Percentiles rank a stretch among this genome's conserved stretches.
phyloP scores from a whole-genome alignment of 2,888 invertebrate genomes.

The Piscicola geometra region DNA sequence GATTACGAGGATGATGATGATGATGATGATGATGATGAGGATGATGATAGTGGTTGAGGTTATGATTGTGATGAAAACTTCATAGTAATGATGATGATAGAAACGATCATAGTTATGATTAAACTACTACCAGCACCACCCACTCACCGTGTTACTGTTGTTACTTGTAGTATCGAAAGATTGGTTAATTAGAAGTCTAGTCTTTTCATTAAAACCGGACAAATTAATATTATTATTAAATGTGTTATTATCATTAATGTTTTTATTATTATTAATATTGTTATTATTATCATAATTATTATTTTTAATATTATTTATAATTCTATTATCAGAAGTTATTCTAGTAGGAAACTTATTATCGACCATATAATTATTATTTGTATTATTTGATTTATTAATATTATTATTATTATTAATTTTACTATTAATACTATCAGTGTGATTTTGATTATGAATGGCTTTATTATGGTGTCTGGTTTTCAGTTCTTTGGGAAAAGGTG shows the following conservation, averaged over 20 bases:
- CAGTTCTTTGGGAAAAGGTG: slow-evolving; percentile 90
- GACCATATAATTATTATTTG: neutral
- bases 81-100: too few relatives aligned
- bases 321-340: neutral
- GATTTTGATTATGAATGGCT: neutral
- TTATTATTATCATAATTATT: too few relatives aligned
- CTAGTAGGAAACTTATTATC: neutral
- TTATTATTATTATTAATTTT: neutral
- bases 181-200: neutral
- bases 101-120: too few relatives aligned
- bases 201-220: neutral
- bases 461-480: slow-evolving; percentile 79
- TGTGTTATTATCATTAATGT: too few relatives aligned
- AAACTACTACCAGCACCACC: too few relatives aligned
- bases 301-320: neutral
- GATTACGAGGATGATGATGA: too few relatives aligned
- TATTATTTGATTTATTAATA: neutral
- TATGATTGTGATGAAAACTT: too few relatives aligned
- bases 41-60: too few relatives aligned
- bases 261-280: too few relatives aligned
- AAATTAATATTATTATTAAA: neutral
- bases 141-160: neutral
- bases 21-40: too few relatives aligned
- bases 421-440: neutral
- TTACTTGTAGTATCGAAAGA: neutral